Base-by-base conservation (phyloP, 2,888 invertebrate genomes). In the Macaria notata region DNA sequence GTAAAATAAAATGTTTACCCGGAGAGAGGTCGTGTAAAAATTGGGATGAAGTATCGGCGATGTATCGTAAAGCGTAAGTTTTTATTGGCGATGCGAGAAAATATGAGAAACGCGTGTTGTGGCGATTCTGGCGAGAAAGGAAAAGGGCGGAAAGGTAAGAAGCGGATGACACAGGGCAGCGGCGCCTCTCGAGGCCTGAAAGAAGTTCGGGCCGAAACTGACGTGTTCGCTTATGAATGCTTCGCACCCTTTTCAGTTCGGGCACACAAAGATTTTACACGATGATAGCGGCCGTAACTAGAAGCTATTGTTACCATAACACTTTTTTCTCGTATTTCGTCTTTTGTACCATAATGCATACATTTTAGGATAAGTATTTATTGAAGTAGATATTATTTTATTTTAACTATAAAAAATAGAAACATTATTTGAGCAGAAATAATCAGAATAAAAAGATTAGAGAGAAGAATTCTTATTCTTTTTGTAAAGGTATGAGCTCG, bases 171-270 rank as follows among this genome's bases (percentile, higher is more conserved):
- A 79, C 74, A 78, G 77, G 79, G 76, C 75, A 76, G 71, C 55
- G 74, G 68, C 69, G 78, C 79, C 83, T 82, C 84, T 78, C 61
- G 83, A 83, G 86, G 68, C 69, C 78, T 81, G 79, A 84, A 81
- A 83, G 83, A 86, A 81, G 83, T 84, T 83, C 76, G 82, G 84
- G 81, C 79, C 81, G 77, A 75, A 79, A 78, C 81, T 83, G 83
- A 83, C 82, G 78, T 77, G 76, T 79, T 74, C 76, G 78, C 79
- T 84, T 84, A 86, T 85, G 84, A 84, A 83, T 76, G 78, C 76
- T 79, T 82, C 78, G 73, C 75, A 80, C 75, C 78, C 79, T 78
- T 75, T 73, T 79, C 75, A 77, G 70, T 68, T 72, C 69, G 61
- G 67, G 57, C 63, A 66, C 65, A 63, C 71, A 72, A 76, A 77